Base-by-base conservation (phyloP, 92 coral and sea anemone species). In the Pocillopora grandis region DNA sequence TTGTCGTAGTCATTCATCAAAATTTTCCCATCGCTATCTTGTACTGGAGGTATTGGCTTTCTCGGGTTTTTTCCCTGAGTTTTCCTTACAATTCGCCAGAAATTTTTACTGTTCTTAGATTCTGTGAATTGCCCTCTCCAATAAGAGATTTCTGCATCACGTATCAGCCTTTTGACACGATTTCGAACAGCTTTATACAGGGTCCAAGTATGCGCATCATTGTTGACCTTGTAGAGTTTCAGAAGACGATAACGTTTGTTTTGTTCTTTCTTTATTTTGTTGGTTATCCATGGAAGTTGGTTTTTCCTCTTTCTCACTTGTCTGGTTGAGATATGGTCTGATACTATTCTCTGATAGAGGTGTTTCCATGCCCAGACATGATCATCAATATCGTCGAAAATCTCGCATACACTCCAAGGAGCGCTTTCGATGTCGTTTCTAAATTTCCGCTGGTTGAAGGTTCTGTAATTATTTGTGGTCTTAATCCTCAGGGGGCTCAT, bases 351-450 rank as follows among this genome's bases (percentile, higher is more conserved):
- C 84, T 80, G 72, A 66, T 65, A 80, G 18, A 80, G 75, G 63
- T 65, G 76, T 66, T 80, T 66, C 84, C 84, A 80, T 49, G 84
- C 76, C 73, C 84, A 80, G 42, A 80, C 84, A 49, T 80, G 82
- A 66, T 80, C 85, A 55, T 80, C 85, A 67, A 68, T 80, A 80
- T 68, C 77, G 48, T 55, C 75, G 20, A 77, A 77, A 23, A 58
- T 77, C 69, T 77, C 82, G 61, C 66, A 80, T 52, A 80, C 76
- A 66, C 76, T 80, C 74, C 84, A 64, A 58, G 84, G 84, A 75
- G 76, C 64, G 75, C 84, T 52, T 66, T 66, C 76, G 75, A 80
- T 80, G 75, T 80, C 76, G 64, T 80, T 71, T 71, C 75, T 80
- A 66, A 80, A 80, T 80, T 80, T 66, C 76, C 13, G 58, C 67